Evolutionary conservation across 2,888 invertebrate species (phyloP).

Genomic region (Eremobia ochroleuca): DNA sequence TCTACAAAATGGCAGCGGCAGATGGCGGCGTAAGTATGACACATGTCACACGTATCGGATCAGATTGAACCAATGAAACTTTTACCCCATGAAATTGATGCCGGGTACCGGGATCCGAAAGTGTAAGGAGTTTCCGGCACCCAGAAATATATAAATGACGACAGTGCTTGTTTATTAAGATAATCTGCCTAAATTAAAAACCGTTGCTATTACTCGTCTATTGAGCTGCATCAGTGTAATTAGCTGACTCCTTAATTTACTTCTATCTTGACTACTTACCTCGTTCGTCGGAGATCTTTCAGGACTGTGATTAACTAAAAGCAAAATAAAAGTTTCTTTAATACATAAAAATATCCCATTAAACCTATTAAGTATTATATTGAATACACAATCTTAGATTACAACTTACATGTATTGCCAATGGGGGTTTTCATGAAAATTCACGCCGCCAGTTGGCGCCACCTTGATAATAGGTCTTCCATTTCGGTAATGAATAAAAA

Average conservation of each 20-base stretch:
- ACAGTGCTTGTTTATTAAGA: too few species aligned
- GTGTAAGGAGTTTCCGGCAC: neutral
- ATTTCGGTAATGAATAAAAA: too few species aligned
- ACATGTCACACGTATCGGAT: neutral
- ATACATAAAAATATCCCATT: neutral
- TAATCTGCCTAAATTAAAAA: neutral
- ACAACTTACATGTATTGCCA: neutral
- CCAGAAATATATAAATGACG: neutral
- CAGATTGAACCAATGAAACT: neutral
- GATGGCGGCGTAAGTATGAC: neutral
- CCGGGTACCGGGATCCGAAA: neutral
- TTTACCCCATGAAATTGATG: neutral
- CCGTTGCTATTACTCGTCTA: neutral
- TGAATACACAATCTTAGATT: neutral
- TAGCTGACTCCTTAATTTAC: neutral
- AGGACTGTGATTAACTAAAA: slow-evolving; percentile 63
- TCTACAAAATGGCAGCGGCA: neutral
- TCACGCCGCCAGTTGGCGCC: too few species aligned
- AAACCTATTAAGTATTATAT: neutral
- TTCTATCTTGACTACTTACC: slow-evolving; percentile 59
- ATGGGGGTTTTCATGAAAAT: too few species aligned
- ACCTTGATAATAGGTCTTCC: too few species aligned
- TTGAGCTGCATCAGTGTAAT: neutral
- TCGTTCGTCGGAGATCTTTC: slow-evolving; percentile 66
- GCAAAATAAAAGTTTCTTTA: slow-evolving; percentile 24